Conservation (phyloP, 2,888 invertebrate species). For the Patella caerulea region DNA sequence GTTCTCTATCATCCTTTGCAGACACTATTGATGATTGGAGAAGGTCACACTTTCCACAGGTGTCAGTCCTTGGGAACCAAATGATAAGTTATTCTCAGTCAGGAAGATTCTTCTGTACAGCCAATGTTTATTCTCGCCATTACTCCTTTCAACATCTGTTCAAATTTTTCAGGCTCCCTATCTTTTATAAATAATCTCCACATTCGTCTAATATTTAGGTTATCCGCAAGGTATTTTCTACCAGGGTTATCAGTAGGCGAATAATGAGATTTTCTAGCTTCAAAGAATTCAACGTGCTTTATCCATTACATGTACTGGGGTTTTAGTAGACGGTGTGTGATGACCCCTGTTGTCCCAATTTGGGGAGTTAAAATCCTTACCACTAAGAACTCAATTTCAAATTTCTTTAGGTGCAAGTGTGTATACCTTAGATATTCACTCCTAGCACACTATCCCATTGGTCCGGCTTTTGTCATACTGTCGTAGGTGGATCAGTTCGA, state of each 20-base stretch:
- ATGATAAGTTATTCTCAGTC: neutral
- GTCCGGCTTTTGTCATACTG: no score
- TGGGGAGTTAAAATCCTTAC: neutral
- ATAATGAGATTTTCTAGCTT: neutral
- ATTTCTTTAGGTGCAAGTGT: no score
- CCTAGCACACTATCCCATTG: no score
- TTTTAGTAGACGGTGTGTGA: neutral
- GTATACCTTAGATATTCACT: no score
- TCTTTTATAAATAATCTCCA: neutral
- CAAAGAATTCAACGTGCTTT: neutral
- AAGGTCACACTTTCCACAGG: neutral
- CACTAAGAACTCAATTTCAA: neutral
- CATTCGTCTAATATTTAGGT: slow-evolving; percentile 2
- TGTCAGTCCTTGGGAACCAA: neutral
- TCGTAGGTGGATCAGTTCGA: no score
- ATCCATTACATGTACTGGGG: neutral
- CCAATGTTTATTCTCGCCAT: neutral
- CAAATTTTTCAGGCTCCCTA: neutral
- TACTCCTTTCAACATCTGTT: neutral
- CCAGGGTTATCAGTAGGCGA: neutral
- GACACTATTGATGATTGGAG: neutral
- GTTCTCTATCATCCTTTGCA: neutral
- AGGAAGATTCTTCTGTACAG: neutral
- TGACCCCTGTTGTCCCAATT: neutral
- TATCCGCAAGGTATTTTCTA: neutral